A percentile compares a stretch with the other conserved stretches of the same genome.
Conservation (phyloP, 2,113 vertebrate genomes). For the Lipophrys pholis region DNA sequence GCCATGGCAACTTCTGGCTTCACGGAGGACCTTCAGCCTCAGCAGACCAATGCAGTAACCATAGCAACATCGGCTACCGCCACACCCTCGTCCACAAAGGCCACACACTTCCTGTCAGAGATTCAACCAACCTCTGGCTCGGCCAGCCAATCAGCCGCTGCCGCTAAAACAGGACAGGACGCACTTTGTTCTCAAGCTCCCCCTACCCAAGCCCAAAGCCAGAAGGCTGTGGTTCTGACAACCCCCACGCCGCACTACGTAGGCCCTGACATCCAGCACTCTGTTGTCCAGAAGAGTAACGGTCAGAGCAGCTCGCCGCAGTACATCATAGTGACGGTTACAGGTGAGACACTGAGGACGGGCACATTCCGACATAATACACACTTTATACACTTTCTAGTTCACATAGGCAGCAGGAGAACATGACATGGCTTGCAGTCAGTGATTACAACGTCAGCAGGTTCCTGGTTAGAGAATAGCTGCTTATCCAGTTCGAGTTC, state of each 20-base stretch:
- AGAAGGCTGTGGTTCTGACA: constrained; percentile 79
- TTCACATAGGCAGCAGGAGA: not conserved
- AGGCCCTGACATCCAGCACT: constrained; percentile 75
- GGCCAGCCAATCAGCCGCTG: constrained; percentile 48
- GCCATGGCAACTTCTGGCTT: constrained; percentile 92
- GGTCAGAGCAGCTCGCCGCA: constrained; percentile 84
- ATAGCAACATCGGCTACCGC: constrained; percentile 76
- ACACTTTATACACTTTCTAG: not conserved
- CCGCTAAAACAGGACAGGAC: constrained; percentile 66
- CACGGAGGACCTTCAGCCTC: constrained; percentile 88
- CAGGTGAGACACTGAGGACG: constrained; percentile 82
- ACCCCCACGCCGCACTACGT: constrained; percentile 77
- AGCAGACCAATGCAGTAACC: constrained; percentile 81
- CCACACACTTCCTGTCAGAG: constrained; percentile 85
- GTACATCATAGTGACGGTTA: constrained; percentile 93
- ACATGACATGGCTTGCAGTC: not conserved
- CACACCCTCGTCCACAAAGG: constrained; percentile 73
- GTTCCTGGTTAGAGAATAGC: constrained; percentile 12
- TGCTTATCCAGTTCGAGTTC: not conserved
- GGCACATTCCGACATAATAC: not conserved
- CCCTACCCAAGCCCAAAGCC: constrained; percentile 67
- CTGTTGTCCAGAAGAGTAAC: constrained; percentile 73
- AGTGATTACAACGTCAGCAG: not conserved
- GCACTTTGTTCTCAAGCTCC: constrained; percentile 71
- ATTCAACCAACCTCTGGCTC: constrained; percentile 75